phyloP scores from a whole-genome alignment of 2,797 vertebrate species.

The Schizothorax lantsangensis region DNA sequence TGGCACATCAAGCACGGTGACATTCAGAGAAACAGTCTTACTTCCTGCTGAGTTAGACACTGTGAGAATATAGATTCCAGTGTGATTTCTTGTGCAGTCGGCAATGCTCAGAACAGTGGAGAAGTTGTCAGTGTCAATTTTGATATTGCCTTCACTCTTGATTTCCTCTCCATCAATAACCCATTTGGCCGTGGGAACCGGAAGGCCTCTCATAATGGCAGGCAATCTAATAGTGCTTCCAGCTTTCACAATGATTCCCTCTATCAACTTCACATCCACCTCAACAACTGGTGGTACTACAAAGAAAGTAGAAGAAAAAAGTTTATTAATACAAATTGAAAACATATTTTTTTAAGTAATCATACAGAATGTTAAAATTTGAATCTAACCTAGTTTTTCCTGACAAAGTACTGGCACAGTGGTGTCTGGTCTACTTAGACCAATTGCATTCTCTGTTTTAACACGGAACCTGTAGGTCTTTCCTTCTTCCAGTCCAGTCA shows the following conservation, averaged over 20 bases:
- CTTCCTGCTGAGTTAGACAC: slow-evolving; percentile 94
- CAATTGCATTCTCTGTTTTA: slow-evolving; percentile 93
- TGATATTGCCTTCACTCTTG: slow-evolving; percentile 85
- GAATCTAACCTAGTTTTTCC: slow-evolving; percentile 91
- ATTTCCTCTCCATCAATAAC: slow-evolving; percentile 89
- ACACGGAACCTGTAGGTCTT: slow-evolving; percentile 98
- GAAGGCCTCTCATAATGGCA: slow-evolving; percentile 96
- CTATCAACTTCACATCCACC: slow-evolving; percentile 93
- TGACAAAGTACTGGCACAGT: slow-evolving; percentile 97
- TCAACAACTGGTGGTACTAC: slow-evolving; percentile 92
- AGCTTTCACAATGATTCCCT: slow-evolving; percentile 96
- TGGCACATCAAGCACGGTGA: slow-evolving; percentile 96
- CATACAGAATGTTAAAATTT: neutral
- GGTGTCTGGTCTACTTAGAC: slow-evolving; percentile 95
- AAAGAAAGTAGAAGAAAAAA: slow-evolving; percentile 54
- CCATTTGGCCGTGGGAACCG: slow-evolving; percentile 93
- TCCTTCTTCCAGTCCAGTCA: slow-evolving; percentile 93
- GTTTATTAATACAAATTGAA: neutral
- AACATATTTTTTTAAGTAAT: neutral
- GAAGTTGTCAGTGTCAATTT: slow-evolving; percentile 92
- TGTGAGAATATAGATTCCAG: slow-evolving; percentile 93
- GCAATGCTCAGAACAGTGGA: slow-evolving; percentile 94
- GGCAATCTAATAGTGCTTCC: slow-evolving; percentile 95
- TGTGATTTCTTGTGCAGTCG: slow-evolving; percentile 91
- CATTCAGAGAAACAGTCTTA: slow-evolving; percentile 89